Base-by-base conservation (phyloP, 2,113 vertebrate genomes). In the Pelobates fuscus region DNA sequence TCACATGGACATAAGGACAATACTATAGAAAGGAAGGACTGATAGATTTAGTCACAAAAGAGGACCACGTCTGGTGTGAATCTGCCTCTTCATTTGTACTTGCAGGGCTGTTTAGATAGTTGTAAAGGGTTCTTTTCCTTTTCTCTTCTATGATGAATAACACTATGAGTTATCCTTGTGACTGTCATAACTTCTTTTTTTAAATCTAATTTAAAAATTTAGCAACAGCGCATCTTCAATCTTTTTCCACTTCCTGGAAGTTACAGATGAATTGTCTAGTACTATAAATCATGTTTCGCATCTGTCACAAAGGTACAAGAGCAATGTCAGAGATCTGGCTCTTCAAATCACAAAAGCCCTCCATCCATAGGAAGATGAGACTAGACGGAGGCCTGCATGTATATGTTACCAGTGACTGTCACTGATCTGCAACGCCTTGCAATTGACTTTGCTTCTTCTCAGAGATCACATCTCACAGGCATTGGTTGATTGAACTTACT, bases 231-330 rank as follows among this genome's bases (percentile, higher is more conserved):
- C 43, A 26, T 65, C 30, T 54, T 52, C 37, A 23, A 2, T 17
- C 27, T 10, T 25, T n/a, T n/a, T n/a, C n/a, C n/a, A n/a, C n/a
- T n/a, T 54, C 41, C 54, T 24, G n/a, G 27, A 46, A n/a, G 21
- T 30, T 58, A 6, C 63, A 27, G 62, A 76, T 49, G 44, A 20
- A 76, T 76, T 32, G 12, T 32, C 29, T 49, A 30, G 3, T 44
- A 14, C 25, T 6, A 67, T 60, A 76, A 67, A 67, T 76, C 64
- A 76, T 67, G 12, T 76, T 76, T 26, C 29, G 12, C 32, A 46
- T 14, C 71, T 10, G 54, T 59, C 62, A 76, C 30, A 25, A 46
- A 75, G n/a, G 20, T 75, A 44, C 10, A 2, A 59, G n/a, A 44
- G 62, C 26, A 21, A 75, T 75, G 30, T 67, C 32, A 37, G n/a